These are phyloP conservation scores for Eulemur macaco DNA, from an alignment of 2,113 vertebrate genomes.

Conservation along the genomic window DNA sequence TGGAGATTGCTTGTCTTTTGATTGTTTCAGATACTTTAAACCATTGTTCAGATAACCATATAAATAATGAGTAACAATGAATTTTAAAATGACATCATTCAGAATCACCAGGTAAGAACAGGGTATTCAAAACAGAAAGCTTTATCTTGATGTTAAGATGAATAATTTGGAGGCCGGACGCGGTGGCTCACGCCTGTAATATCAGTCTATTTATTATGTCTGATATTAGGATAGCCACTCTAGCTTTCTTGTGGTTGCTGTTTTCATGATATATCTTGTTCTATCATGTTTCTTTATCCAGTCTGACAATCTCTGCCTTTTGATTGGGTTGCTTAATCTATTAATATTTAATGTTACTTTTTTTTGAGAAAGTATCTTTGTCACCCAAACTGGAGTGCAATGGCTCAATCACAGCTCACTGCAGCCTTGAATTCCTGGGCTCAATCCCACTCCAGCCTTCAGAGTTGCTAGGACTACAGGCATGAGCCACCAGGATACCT, in stretches of 20 bases:
- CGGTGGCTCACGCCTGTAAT: no score
- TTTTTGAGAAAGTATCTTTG: background rate
- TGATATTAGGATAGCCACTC: no score
- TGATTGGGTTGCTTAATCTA: no score
- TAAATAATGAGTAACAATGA: background rate
- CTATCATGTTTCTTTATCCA: no score
- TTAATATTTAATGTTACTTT: background rate
- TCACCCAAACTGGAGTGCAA: background rate
- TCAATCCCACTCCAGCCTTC: background rate
- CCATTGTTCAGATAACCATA: background rate
- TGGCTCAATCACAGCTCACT: background rate
- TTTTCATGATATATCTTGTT: no score
- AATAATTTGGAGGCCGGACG: no score
- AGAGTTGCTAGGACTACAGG: background rate
- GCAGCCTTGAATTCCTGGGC: background rate
- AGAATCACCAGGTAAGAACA: background rate
- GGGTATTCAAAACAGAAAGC: background rate
- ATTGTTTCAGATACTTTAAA: background rate
- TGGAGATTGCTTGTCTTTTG: background rate
- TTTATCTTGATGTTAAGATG: background rate
- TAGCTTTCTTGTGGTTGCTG: no score
- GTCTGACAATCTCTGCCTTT: no score
- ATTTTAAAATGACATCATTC: background rate
- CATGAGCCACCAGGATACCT: background rate
- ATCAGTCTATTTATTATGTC: no score